Evolutionary conservation across 2,888 invertebrate genomes (phyloP).

Genomic region (Andrena bicolor): DNA sequence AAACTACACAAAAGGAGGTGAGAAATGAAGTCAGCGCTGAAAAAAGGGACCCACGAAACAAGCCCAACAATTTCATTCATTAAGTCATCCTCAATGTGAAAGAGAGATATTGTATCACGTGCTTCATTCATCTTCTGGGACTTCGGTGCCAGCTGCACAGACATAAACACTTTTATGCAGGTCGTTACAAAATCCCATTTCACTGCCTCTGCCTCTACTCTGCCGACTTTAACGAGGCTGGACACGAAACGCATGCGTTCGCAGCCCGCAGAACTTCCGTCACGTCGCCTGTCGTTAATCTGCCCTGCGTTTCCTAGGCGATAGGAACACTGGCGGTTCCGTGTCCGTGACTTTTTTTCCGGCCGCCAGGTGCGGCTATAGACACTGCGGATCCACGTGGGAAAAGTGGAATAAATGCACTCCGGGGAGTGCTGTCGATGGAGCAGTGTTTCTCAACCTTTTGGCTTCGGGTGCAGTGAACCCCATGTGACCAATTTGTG

Average conservation of each 20-base stretch:
- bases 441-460: not conserved
- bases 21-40: not conserved
- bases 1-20: not conserved
- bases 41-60: not conserved
- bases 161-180: constrained; percentile 1
- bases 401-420: not conserved
- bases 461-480: too few relatives aligned
- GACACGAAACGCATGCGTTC: not conserved
- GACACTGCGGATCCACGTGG: not conserved
- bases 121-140: not conserved
- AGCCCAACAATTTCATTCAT: not conserved
- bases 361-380: constrained; percentile 25
- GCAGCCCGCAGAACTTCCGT: constrained; percentile 1
- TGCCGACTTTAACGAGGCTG: not conserved
- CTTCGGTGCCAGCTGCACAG: not conserved
- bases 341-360: constrained; percentile 36
- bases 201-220: not conserved
- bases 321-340: constrained; percentile 18
- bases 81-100: not conserved
- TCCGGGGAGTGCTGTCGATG: not conserved
- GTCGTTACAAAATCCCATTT: not conserved
- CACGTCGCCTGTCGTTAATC: constrained; percentile 20
- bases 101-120: not conserved
- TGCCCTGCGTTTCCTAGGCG: constrained; percentile 22
- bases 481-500: too few relatives aligned